Conservation (phyloP, 2,888 invertebrate species). For the Ethmia dodecea region DNA sequence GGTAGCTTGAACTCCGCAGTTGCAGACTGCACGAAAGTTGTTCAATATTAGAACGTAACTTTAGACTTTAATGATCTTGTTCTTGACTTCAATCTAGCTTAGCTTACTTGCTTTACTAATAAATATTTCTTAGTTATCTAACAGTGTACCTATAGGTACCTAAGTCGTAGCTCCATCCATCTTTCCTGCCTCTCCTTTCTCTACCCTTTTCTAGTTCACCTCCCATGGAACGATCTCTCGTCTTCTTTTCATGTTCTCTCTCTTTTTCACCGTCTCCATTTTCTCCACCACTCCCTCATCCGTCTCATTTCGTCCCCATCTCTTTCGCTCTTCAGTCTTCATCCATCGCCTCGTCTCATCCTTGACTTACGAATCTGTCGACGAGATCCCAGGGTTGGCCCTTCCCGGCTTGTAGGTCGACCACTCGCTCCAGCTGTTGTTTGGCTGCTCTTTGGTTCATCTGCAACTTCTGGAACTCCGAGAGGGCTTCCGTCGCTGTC, state of each 20-base stretch:
- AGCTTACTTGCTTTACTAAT: too few species aligned
- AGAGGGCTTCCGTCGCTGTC: slow-evolving; percentile 83
- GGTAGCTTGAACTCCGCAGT: slow-evolving; percentile 84
- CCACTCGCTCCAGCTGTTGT: slow-evolving; percentile 77
- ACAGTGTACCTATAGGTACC: too few species aligned
- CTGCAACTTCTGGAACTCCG: slow-evolving; percentile 82
- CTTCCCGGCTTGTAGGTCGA: slow-evolving; percentile 79
- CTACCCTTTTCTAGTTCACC: too few species aligned
- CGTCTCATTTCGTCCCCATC: slow-evolving; percentile 1
- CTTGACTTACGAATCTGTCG: slow-evolving; percentile 77
- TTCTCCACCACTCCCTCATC: slow-evolving; percentile 20
- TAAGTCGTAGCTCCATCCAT: too few species aligned
- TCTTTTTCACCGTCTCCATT: background rate
- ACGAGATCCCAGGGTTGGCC: slow-evolving; percentile 79
- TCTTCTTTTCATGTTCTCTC: background rate
- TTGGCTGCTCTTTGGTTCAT: slow-evolving; percentile 75
- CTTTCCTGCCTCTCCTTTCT: too few species aligned
- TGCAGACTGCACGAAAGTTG: slow-evolving; percentile 69
- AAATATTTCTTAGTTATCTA: too few species aligned
- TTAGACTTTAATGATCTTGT: background rate
- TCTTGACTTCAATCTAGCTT: too few species aligned
- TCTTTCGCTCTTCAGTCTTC: slow-evolving; percentile 11
- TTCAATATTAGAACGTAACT: background rate
- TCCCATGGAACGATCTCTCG: too few species aligned
- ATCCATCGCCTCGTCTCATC: slow-evolving; percentile 11